Evolutionary conservation across 2,113 vertebrate species (phyloP).

Genomic region (Melanocharis versteri): DNA sequence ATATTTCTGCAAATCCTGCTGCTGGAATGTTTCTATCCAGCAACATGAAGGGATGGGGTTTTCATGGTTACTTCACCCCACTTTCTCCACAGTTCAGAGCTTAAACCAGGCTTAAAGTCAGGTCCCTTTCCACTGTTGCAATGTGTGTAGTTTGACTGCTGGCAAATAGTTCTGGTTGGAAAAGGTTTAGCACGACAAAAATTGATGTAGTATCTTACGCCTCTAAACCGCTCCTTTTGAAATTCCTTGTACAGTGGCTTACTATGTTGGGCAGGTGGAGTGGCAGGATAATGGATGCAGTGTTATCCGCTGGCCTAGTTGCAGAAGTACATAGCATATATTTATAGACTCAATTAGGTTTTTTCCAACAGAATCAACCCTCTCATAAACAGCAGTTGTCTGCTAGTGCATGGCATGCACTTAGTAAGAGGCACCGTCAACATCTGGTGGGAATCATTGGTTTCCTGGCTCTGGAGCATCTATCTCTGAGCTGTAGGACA

Average conservation of each 20-base stretch:
- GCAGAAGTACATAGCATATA: background rate
- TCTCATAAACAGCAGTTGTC: background rate
- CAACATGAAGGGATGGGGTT: rapidly evolving
- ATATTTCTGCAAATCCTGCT: background rate
- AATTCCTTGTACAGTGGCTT: background rate
- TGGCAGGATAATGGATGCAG: background rate
- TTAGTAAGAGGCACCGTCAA: background rate
- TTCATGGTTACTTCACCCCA: background rate
- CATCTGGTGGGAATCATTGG: rapidly evolving
- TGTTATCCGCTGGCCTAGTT: background rate
- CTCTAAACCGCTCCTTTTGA: background rate
- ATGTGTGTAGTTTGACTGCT: background rate
- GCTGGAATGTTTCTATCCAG: background rate
- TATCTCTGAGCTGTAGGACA: background rate
- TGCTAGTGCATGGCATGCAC: background rate
- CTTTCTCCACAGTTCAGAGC: background rate
- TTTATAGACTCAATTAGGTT: background rate
- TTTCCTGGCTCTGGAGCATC: background rate
- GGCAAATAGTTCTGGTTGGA: background rate
- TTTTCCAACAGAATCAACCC: background rate
- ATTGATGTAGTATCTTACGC: background rate
- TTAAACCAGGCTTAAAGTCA: background rate
- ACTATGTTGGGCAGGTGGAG: background rate
- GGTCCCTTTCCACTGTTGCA: background rate
- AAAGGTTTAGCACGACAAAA: background rate